Conservation (phyloP, 2,888 invertebrate genomes). For the Altica lythri region DNA sequence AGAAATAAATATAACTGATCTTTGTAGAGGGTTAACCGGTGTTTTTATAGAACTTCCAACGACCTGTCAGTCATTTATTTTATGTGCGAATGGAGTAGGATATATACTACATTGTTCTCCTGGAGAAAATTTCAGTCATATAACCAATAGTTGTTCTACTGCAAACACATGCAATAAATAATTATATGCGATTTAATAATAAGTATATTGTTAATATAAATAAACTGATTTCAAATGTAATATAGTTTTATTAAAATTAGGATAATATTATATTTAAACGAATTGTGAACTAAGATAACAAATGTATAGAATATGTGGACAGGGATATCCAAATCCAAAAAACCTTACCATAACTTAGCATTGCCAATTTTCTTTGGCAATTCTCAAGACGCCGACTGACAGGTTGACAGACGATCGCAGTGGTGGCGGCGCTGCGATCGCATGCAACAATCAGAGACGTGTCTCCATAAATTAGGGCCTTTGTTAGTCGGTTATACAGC, state of each 20-base stretch:
- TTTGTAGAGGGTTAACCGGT: neutral
- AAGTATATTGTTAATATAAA: too few species aligned
- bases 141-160: too few species aligned
- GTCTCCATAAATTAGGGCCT: slow-evolving; percentile 53
- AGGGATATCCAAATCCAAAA: slow-evolving; percentile 1
- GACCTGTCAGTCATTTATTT: neutral
- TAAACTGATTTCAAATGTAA: too few species aligned
- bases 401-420: slow-evolving; percentile 17
- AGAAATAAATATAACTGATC: neutral
- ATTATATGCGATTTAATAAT: too few species aligned
- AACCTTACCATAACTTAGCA: too few species aligned
- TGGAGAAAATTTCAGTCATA: slow-evolving; percentile 7
- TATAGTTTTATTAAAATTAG: too few species aligned
- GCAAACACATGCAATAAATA: too few species aligned
- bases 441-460: slow-evolving; percentile 55
- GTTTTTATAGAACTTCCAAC: slow-evolving; percentile 3
- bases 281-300: too few species aligned
- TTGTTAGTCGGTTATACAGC: slow-evolving; percentile 50
- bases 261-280: too few species aligned
- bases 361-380: too few species aligned
- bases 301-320: too few species aligned
- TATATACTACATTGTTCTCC: neutral
- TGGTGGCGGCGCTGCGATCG: slow-evolving; percentile 31
- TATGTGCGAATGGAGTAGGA: neutral
- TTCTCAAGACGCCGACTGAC: slow-evolving; percentile 16